Evolutionary conservation across 2,888 invertebrate species (phyloP), one percentile per base, ranked within the genome.

Genomic region (Podotricha telesiphe): DNA sequence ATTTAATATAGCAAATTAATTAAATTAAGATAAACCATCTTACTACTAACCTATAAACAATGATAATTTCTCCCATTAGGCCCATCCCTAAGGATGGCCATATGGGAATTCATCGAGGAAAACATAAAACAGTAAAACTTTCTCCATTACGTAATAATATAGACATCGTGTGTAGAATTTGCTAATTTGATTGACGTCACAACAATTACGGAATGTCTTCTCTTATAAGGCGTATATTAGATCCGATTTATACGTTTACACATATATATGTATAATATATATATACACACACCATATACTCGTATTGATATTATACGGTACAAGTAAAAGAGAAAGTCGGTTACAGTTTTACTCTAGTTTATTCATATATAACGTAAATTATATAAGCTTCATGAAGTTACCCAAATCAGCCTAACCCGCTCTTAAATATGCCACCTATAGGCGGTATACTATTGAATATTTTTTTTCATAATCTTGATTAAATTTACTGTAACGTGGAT

Each of bases 381-480:
- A 10, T 37, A 37, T 37, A 8, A 37, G 34, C 17, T 55, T 34
- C 11, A 34, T 55, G 34, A 53, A 34, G 28, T 17, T 55, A 17
- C 17, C 1, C 11, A 34, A 17, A 55, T n/a, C 34, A 55, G 3
- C 55, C 10, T 53, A 20, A 28, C 6, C 5, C 20, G 37, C 20
- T 42, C 40, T 22, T 22, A 45, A 48, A 62, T 34, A 53, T 62
- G 66, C 17, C 55, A 70, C 62, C 56, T 66, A 70, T 70, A 45
- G 67, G 22, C 56, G 56, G 37, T 20, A 17, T 20, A 11, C 56
- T 67, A 67, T 63, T 67, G 62, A 67, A 70, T 70, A 70, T 67
- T 67, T 61, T 70, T 63, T 63, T 58, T 42, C 56, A 45, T 69
- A 58, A 70, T 66, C 42, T 19, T 69, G 62, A 63, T 63, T 63